These are phyloP conservation scores for Hycleus cichorii DNA, from an alignment of 1,140 invertebrate species.

Conservation along the genomic window DNA sequence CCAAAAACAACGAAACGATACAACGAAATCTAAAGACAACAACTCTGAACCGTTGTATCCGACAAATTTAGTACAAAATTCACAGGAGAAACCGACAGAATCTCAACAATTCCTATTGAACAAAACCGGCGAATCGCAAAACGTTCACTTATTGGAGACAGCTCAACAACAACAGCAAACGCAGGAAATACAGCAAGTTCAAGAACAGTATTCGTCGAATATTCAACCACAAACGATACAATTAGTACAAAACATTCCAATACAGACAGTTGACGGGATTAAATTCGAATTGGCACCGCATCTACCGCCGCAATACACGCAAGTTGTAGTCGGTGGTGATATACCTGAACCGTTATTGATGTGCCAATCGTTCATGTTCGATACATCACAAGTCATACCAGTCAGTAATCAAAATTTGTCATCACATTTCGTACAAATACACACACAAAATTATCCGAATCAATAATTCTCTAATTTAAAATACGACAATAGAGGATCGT, in stretches of 20 bases:
- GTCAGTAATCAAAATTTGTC: constrained; percentile 19
- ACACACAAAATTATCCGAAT: constrained; percentile 20
- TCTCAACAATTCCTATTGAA: neutral
- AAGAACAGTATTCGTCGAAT: neutral
- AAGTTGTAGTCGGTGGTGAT: constrained; percentile 25
- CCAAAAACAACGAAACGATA: neutral
- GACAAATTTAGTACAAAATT: too few relatives aligned
- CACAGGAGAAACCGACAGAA: too few relatives aligned
- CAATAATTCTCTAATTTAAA: neutral
- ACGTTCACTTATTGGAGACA: neutral
- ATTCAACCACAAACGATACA: constrained; percentile 16
- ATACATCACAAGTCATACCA: constrained; percentile 29
- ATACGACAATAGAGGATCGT: too few relatives aligned
- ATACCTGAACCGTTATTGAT: constrained; percentile 28
- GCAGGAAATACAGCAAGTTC: neutral
- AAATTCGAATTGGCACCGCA: constrained; percentile 25
- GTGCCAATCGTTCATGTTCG: constrained; percentile 32
- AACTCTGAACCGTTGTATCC: too few relatives aligned
- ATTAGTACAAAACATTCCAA: constrained; percentile 24
- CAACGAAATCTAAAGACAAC: too few relatives aligned
- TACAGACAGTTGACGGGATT: constrained; percentile 23
- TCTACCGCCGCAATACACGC: constrained; percentile 22
- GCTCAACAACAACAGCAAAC: neutral
- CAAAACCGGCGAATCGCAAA: neutral
- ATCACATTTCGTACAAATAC: constrained; percentile 28